These are phyloP conservation scores for Acanthopagrus latus DNA, from an alignment of 2,797 vertebrate genomes.

Conservation along the genomic window DNA sequence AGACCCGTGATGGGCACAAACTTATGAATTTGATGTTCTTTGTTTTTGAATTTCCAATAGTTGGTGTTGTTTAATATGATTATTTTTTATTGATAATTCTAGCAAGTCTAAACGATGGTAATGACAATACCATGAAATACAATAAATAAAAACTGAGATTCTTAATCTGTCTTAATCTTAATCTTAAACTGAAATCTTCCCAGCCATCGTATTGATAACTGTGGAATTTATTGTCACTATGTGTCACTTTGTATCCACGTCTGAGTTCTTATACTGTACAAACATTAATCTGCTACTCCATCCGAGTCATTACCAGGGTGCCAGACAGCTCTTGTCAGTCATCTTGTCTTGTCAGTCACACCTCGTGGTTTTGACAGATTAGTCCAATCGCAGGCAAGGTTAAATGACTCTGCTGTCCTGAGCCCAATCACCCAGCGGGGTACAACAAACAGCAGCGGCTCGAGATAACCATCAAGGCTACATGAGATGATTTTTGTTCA, in stretches of 20 bases:
- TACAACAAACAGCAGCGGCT: constrained; percentile 49
- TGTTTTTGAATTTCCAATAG: constrained; percentile 1
- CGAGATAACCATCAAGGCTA: constrained; percentile 39
- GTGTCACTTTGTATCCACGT: not conserved
- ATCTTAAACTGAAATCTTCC: not conserved
- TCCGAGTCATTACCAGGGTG: constrained; percentile 48
- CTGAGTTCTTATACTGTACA: constrained; percentile 26
- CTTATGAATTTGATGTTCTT: constrained; percentile 30
- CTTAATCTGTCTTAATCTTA: no score
- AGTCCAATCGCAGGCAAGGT: constrained; percentile 67
- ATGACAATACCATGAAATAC: constrained; percentile 1
- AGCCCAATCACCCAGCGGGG: constrained; percentile 67
- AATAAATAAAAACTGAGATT: not conserved
- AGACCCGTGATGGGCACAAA: constrained; percentile 23
- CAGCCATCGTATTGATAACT: not conserved
- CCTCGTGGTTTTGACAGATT: constrained; percentile 75
- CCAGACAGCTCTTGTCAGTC: constrained; percentile 76
- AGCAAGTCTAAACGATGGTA: not conserved
- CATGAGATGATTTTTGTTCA: constrained; percentile 32
- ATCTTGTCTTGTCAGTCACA: constrained; percentile 74
- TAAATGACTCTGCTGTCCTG: constrained; percentile 72
- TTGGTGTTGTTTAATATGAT: not conserved
- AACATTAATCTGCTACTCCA: constrained; percentile 53
- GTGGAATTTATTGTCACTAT: not conserved
- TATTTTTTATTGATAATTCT: not conserved